Evolutionary conservation across 2,797 vertebrate species (phyloP), one percentile per base, ranked within the genome.

Genomic region (Megaceryle alcyon): DNA sequence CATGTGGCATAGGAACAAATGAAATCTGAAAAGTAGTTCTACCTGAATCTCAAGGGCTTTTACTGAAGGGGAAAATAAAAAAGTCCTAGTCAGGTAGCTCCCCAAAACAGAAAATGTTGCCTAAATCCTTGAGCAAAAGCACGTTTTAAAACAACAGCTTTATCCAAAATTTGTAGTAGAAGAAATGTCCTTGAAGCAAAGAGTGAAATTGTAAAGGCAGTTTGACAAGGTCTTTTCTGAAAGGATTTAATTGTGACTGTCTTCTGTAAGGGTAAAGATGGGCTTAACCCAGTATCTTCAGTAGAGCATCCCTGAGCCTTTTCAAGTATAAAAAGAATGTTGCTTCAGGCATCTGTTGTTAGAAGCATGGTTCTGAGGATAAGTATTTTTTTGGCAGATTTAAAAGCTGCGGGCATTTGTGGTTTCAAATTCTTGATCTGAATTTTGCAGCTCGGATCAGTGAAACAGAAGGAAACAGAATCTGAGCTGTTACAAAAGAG

Each of bases 381-480:
- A 73, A 94, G 82, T 73, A 61, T 44, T 88, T 57, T 57, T 82
- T 86, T 95, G 92, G 86, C 92, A 96, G 90, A 66, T 82, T 60
- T 84, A 44, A 93, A 88, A 86, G 76, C 87, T 92, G 57, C 76
- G 77, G 64, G 78, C 95, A 77, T 82, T 82, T 95, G 71, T 77
- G 78, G 81, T 94, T 90, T 95, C 86, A 82, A 14, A 91, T 95
- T 93, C 83, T 63, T 92, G 75, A 90, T 92, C 86, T 95, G 92
- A 92, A 88, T 93, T 92, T 93, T 93, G 81, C 56, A 73, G 81
- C 57, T 94, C 77, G 75, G 44, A 88, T 95, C 73, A 90, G 70
- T 90, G 93, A 88, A 77, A 77, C 31, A 56, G 71, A 54, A 84
- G 86, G 86, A 78, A 93, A 53, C 3, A 29, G 86, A 76, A 79